Evolutionary conservation across 2,888 invertebrate species (phyloP).

Genomic region (Eugnorisma glareosa): DNA sequence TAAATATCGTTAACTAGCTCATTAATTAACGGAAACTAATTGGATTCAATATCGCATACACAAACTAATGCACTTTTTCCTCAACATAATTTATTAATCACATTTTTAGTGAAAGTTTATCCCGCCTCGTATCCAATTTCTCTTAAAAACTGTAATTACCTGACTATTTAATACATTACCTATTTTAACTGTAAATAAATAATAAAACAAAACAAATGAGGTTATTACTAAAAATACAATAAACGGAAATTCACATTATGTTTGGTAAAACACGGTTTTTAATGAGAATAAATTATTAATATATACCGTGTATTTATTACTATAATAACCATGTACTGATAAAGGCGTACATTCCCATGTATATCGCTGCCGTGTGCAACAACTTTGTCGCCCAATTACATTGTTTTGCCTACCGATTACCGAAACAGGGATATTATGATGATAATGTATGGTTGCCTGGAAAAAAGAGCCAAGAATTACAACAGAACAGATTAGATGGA

Average conservation of each 20-base stretch:
- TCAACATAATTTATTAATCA: not conserved
- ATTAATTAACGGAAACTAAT: conserved; percentile 14
- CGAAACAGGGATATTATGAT: not conserved
- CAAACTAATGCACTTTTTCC: not conserved
- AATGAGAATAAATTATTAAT: conserved; percentile 28
- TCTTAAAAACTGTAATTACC: not conserved
- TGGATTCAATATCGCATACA: not conserved
- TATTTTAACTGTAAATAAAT: conserved; percentile 2
- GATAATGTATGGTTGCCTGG: conserved; percentile 10
- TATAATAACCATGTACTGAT: conserved; percentile 22
- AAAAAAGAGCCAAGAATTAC: not conserved
- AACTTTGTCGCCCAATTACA: conserved; percentile 24
- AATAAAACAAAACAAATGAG: conserved; percentile 23
- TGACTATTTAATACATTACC: not conserved
- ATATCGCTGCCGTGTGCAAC: not conserved
- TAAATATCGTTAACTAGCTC: conserved; percentile 2
- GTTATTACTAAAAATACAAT: conserved; percentile 42
- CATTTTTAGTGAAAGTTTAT: not conserved
- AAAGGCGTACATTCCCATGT: conserved; percentile 38
- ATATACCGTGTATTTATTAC: conserved; percentile 14
- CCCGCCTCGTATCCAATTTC: not conserved
- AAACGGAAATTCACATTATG: conserved; percentile 55
- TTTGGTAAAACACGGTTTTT: conserved; percentile 57
- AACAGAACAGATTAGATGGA: not conserved
- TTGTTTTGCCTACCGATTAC: not conserved